A percentile compares a stretch with the other conserved stretches of the same genome.
These are phyloP conservation scores for Rapana venosa DNA, from an alignment of 2,888 invertebrate species.

Conservation along the genomic window DNA sequence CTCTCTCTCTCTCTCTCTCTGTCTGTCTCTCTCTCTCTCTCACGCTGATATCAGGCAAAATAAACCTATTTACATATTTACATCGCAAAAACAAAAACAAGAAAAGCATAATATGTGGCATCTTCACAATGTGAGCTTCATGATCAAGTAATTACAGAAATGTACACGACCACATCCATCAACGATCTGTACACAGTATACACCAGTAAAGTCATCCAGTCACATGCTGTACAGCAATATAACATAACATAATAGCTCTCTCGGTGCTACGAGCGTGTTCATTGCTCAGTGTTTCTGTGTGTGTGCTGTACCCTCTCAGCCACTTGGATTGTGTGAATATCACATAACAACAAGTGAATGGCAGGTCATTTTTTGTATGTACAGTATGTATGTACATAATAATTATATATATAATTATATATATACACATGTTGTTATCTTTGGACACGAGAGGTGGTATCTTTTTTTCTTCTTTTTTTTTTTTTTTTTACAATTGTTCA, in stretches of 20 bases:
- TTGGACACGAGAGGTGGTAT: neutral
- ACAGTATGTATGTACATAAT: neutral
- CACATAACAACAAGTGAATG: slow-evolving; percentile 2
- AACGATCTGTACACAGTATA: neutral
- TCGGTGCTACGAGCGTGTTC: neutral
- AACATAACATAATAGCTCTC: neutral
- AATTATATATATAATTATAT: too few relatives aligned
- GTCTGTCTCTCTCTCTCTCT: neutral
- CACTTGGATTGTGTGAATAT: slow-evolving; percentile 2
- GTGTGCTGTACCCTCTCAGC: too few relatives aligned
- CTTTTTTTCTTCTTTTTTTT: neutral
- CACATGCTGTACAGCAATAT: neutral
- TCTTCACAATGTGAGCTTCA: neutral
- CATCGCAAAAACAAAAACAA: neutral
- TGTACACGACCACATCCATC: neutral
- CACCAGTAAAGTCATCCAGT: neutral
- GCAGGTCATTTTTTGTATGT: neutral
- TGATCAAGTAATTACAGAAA: neutral
- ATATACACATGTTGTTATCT: neutral
- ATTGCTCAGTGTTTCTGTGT: neutral
- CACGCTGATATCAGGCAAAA: neutral
- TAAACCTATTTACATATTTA: neutral
- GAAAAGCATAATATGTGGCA: neutral
- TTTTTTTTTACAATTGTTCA: neutral
- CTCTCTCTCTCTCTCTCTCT: slow-evolving; percentile 2